These are phyloP conservation scores for Myotis daubentonii DNA, from an alignment of 2,797 vertebrate species.

Conservation along the genomic window DNA sequence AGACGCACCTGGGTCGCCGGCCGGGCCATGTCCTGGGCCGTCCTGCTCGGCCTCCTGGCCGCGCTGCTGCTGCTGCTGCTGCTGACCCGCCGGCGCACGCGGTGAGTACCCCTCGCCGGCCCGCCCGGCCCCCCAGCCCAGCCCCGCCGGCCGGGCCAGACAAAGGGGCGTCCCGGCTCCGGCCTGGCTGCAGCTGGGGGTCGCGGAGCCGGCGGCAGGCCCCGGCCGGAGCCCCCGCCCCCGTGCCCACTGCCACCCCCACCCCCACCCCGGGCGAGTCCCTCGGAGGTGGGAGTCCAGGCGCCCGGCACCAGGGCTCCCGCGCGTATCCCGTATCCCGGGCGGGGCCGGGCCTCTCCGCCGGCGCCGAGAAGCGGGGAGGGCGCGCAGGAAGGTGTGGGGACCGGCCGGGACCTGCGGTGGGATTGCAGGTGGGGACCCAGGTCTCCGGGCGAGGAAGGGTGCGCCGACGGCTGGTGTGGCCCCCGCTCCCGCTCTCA, in stretches of 20 bases:
- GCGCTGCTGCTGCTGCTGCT: constrained; percentile 69
- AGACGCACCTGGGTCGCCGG: background rate
- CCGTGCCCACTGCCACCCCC: background rate
- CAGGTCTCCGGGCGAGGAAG: background rate
- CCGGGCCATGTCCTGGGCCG: constrained; percentile 68
- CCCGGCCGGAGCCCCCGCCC: background rate
- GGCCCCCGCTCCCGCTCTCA: background rate
- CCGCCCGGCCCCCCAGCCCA: background rate
- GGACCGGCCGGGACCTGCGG: background rate
- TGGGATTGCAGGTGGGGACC: background rate
- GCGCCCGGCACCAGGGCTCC: too few relatives aligned
- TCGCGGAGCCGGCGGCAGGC: background rate
- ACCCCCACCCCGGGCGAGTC: background rate
- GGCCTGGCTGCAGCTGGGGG: background rate
- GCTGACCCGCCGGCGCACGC: constrained; percentile 60
- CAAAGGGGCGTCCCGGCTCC: background rate
- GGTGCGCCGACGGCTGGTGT: background rate
- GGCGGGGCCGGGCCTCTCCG: background rate
- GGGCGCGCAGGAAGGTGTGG: background rate
- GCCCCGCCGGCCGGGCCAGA: background rate
- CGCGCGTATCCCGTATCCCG: background rate
- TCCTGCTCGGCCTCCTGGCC: constrained; percentile 62
- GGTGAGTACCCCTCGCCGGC: constrained; percentile 71
- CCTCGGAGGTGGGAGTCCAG: too few relatives aligned
- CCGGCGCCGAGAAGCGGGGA: background rate